Evolutionary conservation across 2,888 invertebrate species (phyloP).

Genomic region (Leptinotarsa juncta): DNA sequence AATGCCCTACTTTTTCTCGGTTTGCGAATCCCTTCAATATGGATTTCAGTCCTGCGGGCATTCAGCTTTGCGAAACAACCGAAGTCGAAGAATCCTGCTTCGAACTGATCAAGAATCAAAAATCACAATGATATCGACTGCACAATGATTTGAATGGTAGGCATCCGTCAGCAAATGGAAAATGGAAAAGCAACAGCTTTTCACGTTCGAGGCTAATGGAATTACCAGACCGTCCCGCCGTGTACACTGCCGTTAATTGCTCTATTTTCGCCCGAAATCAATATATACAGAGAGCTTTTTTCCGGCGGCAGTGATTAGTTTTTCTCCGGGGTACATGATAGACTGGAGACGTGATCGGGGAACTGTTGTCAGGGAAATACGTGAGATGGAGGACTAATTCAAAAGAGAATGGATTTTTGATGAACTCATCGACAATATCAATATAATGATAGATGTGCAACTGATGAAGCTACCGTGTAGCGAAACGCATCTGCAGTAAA

Average conservation of each 20-base stretch:
- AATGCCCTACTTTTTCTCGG: too few species aligned
- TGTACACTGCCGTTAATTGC: slow-evolving; percentile 7
- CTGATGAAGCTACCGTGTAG: too few species aligned
- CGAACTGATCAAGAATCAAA: not conserved
- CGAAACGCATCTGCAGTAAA: too few species aligned
- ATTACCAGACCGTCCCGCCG: slow-evolving; percentile 28
- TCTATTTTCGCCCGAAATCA: slow-evolving; percentile 23
- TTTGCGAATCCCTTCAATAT: too few species aligned
- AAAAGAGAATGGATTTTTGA: not conserved
- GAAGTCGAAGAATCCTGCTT: not conserved
- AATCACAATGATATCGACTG: slow-evolving; percentile 13
- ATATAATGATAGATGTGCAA: too few species aligned
- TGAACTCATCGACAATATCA: not conserved
- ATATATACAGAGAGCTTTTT: slow-evolving; percentile 17
- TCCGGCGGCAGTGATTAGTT: slow-evolving; percentile 2
- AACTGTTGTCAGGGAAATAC: not conserved
- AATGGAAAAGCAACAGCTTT: slow-evolving; percentile 22
- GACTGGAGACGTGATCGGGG: not conserved
- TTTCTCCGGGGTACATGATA: not conserved
- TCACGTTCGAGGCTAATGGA: slow-evolving; percentile 24
- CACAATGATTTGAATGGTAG: slow-evolving; percentile 13
- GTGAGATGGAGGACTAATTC: not conserved
- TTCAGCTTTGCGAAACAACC: not conserved
- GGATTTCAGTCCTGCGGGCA: too few species aligned
- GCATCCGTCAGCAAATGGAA: slow-evolving; percentile 9